Percentiles rank a stretch among this genome's conserved stretches.
Conservation (phyloP, 2,797 vertebrate genomes). For the Mormyrops attenuatus region DNA sequence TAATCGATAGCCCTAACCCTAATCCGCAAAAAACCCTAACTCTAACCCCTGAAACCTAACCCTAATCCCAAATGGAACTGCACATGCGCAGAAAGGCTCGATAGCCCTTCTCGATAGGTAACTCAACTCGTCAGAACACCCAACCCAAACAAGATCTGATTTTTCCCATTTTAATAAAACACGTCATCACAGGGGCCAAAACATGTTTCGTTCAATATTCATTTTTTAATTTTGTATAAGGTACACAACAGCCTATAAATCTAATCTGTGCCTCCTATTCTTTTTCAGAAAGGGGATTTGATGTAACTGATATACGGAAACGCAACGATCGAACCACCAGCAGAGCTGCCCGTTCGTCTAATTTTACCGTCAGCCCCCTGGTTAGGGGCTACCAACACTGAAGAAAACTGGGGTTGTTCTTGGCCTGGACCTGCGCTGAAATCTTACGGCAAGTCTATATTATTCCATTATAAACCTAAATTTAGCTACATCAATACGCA, state of each 20-base stretch:
- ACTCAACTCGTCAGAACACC: too few species aligned
- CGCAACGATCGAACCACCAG: not conserved
- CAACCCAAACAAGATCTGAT: not conserved
- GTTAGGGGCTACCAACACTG: not conserved
- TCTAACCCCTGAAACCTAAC: too few species aligned
- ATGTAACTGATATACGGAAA: not conserved
- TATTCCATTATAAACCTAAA: not conserved
- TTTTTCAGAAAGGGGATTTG: not conserved
- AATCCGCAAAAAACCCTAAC: too few species aligned
- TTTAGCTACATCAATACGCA: not conserved
- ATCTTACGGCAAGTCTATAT: not conserved
- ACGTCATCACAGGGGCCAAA: not conserved
- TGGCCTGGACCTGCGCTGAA: not conserved
- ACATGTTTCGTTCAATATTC: not conserved
- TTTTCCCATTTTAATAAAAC: not conserved
- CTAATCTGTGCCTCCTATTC: not conserved
- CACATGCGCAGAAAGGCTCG: too few species aligned
- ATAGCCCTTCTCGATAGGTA: too few species aligned
- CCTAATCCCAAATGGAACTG: too few species aligned
- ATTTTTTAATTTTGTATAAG: not conserved
- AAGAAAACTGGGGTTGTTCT: not conserved
- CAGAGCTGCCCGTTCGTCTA: not conserved
- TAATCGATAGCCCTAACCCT: too few species aligned
- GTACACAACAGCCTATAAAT: not conserved
- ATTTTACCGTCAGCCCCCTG: not conserved